These are phyloP conservation scores for Eleginops maclovinus DNA, from an alignment of 2,113 vertebrate species.

Conservation along the genomic window DNA sequence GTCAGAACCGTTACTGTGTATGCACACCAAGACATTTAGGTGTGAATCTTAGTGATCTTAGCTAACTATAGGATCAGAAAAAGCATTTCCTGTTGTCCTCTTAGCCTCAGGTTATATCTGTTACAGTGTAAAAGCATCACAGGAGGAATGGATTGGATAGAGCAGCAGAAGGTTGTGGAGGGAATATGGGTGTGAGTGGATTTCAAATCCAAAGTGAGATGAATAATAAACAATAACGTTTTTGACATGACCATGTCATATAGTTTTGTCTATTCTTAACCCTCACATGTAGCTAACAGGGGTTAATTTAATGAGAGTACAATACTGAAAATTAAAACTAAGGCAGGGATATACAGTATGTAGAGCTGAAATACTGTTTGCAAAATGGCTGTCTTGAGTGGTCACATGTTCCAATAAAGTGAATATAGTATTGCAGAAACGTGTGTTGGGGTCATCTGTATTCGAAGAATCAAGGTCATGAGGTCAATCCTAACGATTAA, in stretches of 20 bases:
- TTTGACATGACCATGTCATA: not conserved
- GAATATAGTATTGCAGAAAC: too few species aligned
- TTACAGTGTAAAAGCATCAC: not conserved
- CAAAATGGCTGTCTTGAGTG: not conserved
- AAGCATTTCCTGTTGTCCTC: too few species aligned
- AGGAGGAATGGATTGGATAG: not conserved
- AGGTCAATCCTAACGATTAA: too few species aligned
- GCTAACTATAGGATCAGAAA: too few species aligned
- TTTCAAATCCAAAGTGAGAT: slow-evolving; percentile 7
- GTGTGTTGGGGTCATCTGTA: too few species aligned
- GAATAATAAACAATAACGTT: not conserved
- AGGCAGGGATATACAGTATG: not conserved
- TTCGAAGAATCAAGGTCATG: too few species aligned
- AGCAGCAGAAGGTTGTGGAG: slow-evolving; percentile 4
- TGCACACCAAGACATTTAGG: not conserved
- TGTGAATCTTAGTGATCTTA: not conserved
- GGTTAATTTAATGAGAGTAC: not conserved
- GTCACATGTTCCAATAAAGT: too few species aligned
- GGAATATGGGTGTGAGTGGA: not conserved
- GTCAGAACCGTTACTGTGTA: not conserved
- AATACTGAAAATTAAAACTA: not conserved
- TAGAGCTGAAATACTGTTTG: not conserved
- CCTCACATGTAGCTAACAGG: too few species aligned
- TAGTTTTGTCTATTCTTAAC: not conserved
- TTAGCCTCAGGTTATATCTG: too few species aligned